Conservation (phyloP, 2,888 invertebrate genomes). For the Meiosimyza platycephala region DNA sequence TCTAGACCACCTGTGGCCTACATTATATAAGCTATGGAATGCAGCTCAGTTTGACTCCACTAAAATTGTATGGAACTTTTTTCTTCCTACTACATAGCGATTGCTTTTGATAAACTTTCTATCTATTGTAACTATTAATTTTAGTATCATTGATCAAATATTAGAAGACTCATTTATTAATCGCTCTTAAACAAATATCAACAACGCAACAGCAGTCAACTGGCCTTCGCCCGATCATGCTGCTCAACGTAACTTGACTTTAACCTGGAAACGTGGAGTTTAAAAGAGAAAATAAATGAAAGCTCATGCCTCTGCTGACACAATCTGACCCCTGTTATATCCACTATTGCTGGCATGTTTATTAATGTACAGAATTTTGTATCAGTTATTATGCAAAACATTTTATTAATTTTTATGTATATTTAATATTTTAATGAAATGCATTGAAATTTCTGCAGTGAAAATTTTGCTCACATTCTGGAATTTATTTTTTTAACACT, state of each 20-base stretch:
- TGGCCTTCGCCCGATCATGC: neutral
- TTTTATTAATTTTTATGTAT: neutral
- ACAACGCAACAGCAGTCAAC: constrained; percentile 1
- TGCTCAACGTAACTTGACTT: neutral
- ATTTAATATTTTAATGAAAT: neutral
- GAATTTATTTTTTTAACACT: neutral
- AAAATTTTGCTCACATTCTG: no score
- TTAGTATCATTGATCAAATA: no score
- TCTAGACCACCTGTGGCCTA: no score
- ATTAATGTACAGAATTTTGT: neutral
- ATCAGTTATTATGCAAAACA: neutral
- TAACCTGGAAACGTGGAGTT: constrained; percentile 33
- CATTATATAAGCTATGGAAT: no score
- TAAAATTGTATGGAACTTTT: no score
- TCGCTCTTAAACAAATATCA: neutral
- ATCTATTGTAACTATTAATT: no score
- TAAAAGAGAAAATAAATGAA: no score
- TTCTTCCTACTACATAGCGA: no score
- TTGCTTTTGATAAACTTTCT: no score
- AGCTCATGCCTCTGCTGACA: neutral
- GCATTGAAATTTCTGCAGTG: no score
- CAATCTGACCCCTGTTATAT: neutral
- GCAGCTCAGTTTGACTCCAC: no score
- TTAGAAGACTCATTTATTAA: no score
- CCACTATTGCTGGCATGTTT: neutral